These are phyloP conservation scores for Drosophila barbarae DNA, from an alignment of 2,888 invertebrate genomes.

Conservation along the genomic window DNA sequence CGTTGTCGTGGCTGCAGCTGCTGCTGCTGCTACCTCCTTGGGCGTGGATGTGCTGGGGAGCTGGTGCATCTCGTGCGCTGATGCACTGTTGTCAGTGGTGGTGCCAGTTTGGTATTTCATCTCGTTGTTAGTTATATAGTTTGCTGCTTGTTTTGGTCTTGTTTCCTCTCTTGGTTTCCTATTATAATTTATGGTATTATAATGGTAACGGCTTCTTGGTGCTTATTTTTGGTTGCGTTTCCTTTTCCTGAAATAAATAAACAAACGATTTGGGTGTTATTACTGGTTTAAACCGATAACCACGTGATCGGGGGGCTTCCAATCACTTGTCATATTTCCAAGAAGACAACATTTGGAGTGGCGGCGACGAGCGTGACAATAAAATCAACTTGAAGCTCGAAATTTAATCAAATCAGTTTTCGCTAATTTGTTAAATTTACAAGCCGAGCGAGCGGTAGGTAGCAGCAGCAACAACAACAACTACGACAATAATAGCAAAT, in stretches of 20 bases:
- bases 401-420: slow-evolving; percentile 74
- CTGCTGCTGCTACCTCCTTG: slow-evolving; percentile 32
- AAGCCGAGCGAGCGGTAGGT: slow-evolving; percentile 34
- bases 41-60: slow-evolving; percentile 39
- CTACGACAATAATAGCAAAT: slow-evolving; percentile 5
- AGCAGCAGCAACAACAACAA: slow-evolving; percentile 31
- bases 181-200: slow-evolving; percentile 26
- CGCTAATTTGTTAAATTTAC: slow-evolving; percentile 73
- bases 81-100: slow-evolving; percentile 45
- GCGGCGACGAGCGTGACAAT: slow-evolving; percentile 54
- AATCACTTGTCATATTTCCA: slow-evolving; percentile 34
- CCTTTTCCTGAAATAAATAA: slow-evolving; percentile 25
- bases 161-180: slow-evolving; percentile 5
- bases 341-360: slow-evolving; percentile 31
- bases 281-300: slow-evolving; percentile 2
- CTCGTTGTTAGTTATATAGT: slow-evolving; percentile 52
- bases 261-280: not conserved
- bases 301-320: slow-evolving; percentile 51
- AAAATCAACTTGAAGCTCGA: slow-evolving; percentile 48
- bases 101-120: slow-evolving; percentile 48
- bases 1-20: slow-evolving; percentile 54
- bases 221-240: slow-evolving; percentile 44
- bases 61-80: slow-evolving; percentile 58
- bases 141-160: slow-evolving; percentile 36
- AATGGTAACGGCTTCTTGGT: slow-evolving; percentile 33